These are phyloP conservation scores for Hypotaenidia philippensis DNA, from an alignment of 2,797 vertebrate species.

Conservation along the genomic window DNA sequence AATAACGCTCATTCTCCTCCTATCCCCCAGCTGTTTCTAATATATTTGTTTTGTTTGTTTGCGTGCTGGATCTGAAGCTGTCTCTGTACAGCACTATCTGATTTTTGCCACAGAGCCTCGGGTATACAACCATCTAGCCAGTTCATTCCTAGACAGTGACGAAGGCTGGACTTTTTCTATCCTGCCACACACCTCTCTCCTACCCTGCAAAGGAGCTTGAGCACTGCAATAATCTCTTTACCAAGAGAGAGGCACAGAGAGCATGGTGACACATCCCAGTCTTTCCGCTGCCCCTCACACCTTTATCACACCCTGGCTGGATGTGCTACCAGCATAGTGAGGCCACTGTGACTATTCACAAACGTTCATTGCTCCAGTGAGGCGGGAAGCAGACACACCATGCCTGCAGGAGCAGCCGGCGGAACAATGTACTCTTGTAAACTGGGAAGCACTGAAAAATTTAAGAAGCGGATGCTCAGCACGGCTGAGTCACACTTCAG, in stretches of 20 bases:
- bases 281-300: background rate
- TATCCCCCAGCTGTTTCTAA: conserved; percentile 65
- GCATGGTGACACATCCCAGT: fast-evolving
- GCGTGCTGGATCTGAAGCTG: background rate
- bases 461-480: background rate
- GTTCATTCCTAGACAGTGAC: background rate
- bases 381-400: background rate
- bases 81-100: background rate
- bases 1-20: conserved; percentile 38
- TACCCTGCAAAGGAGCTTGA: background rate
- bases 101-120: fast-evolving
- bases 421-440: background rate
- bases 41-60: conserved; percentile 53
- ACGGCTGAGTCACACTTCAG: background rate
- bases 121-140: background rate
- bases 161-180: background rate
- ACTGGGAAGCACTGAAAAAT: background rate
- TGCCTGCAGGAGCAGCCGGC: background rate
- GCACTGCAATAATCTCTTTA: background rate
- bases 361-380: background rate
- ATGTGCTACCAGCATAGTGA: fast-evolving
- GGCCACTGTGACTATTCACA: background rate
- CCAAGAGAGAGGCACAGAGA: background rate
- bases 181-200: background rate
- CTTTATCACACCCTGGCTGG: background rate